Evolutionary conservation across 2,888 invertebrate species (phyloP).

Genomic region (Noctua pronuba): DNA sequence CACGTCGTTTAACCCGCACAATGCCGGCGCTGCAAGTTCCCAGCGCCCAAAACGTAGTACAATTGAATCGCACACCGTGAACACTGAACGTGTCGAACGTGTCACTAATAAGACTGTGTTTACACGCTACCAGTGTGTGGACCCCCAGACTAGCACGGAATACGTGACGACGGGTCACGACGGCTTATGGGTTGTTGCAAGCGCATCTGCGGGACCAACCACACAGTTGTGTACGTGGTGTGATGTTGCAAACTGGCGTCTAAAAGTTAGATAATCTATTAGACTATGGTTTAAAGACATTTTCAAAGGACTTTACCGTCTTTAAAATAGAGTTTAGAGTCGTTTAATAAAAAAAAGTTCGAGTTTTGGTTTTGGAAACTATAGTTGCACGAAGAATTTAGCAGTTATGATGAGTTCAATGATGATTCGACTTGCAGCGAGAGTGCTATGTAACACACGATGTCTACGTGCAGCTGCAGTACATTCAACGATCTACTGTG

Average conservation of each 20-base stretch:
- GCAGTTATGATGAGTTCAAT: background rate
- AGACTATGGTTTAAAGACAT: no score
- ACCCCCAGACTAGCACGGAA: background rate
- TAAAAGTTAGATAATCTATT: no score
- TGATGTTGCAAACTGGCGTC: no score
- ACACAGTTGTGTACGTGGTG: no score
- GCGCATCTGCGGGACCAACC: background rate
- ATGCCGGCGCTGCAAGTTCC: background rate
- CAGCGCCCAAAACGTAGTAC: background rate
- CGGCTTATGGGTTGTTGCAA: background rate
- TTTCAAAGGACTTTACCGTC: no score
- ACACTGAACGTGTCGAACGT: background rate
- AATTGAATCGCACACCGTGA: conserved; percentile 11
- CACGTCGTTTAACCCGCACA: background rate
- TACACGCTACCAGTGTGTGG: background rate
- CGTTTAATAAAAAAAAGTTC: no score
- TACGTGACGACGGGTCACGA: background rate
- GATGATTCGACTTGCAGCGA: background rate
- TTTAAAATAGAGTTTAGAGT: no score
- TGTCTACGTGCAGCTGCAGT: background rate
- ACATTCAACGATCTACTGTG: background rate
- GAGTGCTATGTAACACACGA: background rate
- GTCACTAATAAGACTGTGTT: background rate
- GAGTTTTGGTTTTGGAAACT: no score
- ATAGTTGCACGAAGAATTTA: no score